Evolutionary conservation across 2,113 vertebrate species (phyloP).

Genomic region (Trematomus loennbergii): DNA sequence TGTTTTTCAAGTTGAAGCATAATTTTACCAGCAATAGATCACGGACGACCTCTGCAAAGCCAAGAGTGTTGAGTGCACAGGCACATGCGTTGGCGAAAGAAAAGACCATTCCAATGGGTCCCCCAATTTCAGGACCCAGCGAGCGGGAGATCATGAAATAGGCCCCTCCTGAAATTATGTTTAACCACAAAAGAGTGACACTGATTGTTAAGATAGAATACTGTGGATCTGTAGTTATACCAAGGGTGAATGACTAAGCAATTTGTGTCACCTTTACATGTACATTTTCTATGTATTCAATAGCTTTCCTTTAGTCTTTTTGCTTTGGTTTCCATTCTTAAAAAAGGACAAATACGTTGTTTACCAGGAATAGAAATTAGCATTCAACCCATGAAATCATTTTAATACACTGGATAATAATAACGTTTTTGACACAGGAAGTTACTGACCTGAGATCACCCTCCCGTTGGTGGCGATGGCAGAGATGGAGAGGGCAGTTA

Average conservation of each 20-base stretch:
- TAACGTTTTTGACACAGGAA: neutral
- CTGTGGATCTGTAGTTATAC: neutral
- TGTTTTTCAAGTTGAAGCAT: neutral
- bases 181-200: neutral
- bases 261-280: too few species aligned
- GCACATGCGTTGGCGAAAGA: conserved; percentile 82
- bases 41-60: conserved; percentile 81
- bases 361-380: neutral
- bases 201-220: neutral
- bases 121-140: conserved; percentile 78
- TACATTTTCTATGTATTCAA: neutral
- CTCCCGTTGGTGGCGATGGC: conserved; percentile 85
- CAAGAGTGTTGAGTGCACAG: conserved; percentile 79
- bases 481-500: conserved; percentile 83
- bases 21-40: conserved; percentile 75
- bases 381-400: neutral
- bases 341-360: neutral
- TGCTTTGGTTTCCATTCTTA: neutral
- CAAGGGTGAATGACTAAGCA: too few species aligned
- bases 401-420: neutral
- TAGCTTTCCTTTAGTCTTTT: too few species aligned
- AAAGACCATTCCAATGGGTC: conserved; percentile 81
- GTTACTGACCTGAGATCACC: conserved; percentile 80
- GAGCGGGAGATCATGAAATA: conserved; percentile 84
- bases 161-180: conserved; percentile 65